phyloP scores from a whole-genome alignment of 2,113 vertebrate species.

The Lycocorax pyrrhopterus region DNA sequence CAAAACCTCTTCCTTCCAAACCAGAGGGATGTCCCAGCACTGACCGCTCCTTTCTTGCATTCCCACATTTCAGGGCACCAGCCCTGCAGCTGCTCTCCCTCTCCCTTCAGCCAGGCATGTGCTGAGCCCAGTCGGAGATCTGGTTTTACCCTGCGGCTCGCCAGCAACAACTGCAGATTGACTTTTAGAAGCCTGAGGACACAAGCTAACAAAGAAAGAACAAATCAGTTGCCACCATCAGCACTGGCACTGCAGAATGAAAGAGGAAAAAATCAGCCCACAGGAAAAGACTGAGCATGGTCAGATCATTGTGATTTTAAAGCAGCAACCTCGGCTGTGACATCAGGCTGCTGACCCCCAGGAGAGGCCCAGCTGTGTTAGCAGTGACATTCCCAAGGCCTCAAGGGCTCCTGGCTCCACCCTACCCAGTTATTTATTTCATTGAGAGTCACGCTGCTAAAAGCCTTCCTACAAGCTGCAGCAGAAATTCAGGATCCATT shows the following conservation, averaged over 20 bases:
- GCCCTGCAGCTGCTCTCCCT: not conserved
- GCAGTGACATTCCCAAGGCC: not conserved
- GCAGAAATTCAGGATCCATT: not conserved
- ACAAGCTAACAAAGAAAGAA: not conserved
- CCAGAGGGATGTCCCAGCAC: not conserved
- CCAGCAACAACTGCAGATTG: not conserved
- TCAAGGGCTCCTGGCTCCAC: not conserved
- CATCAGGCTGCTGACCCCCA: not conserved
- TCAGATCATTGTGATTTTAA: not conserved
- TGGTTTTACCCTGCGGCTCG: not conserved
- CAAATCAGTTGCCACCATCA: not conserved
- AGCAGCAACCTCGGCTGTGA: not conserved
- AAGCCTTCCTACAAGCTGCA: not conserved
- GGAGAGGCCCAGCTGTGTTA: not conserved
- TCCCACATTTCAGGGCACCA: not conserved
- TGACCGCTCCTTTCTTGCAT: not conserved
- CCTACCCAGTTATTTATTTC: not conserved
- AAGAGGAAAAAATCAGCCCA: not conserved
- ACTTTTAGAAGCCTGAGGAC: not conserved
- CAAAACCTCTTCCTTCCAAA: not conserved
- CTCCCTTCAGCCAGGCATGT: not conserved
- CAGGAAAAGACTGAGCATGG: not conserved
- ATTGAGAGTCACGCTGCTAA: not conserved
- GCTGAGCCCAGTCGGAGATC: not conserved
- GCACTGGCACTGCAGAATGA: not conserved